Percentiles rank a stretch among this genome's conserved stretches.
These are phyloP conservation scores for Tipula unca DNA, from an alignment of 2,888 invertebrate species.

Conservation along the genomic window DNA sequence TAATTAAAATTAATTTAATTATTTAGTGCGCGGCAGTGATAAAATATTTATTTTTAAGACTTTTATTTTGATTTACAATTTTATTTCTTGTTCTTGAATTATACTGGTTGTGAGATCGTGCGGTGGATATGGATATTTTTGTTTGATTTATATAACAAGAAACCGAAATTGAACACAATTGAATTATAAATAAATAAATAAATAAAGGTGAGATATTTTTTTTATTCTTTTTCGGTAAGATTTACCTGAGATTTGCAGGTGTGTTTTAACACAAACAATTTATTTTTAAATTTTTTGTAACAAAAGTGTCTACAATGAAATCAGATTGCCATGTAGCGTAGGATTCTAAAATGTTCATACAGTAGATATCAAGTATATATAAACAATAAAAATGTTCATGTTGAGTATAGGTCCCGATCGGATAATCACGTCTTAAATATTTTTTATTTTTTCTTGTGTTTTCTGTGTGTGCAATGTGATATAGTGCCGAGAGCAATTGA, in stretches of 20 bases:
- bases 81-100: no score
- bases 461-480: neutral
- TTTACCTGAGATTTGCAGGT: neutral
- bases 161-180: neutral
- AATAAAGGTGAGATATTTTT: neutral
- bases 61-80: neutral
- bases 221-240: neutral
- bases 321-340: neutral
- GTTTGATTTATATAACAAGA: neutral
- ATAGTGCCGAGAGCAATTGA: neutral
- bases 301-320: no score
- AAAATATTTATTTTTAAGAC: neutral
- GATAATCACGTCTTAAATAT: neutral
- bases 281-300: neutral
- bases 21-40: neutral
- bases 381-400: neutral
- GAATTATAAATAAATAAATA: neutral
- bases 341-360: neutral
- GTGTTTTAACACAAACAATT: neutral
- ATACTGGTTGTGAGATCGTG: neutral
- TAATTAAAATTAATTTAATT: neutral
- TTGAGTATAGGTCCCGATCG: neutral
- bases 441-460: neutral
- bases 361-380: no score
- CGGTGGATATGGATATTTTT: neutral